Conservation (phyloP, 53 echinoderm and acorn worm genomes). For the Apostichopus leukothele region DNA sequence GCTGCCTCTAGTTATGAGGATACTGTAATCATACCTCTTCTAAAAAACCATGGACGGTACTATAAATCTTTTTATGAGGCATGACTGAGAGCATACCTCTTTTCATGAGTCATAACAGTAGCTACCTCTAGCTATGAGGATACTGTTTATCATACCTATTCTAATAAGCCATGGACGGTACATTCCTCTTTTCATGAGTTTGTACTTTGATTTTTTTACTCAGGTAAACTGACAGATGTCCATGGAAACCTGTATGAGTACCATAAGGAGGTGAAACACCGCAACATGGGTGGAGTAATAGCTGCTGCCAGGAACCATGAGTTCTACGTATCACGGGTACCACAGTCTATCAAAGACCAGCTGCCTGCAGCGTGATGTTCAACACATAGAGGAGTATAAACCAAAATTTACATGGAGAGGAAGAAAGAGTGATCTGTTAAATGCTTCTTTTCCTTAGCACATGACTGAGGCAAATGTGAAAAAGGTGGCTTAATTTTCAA, state of each 20-base stretch:
- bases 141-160: background rate
- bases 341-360: conserved; percentile 71
- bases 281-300: conserved; percentile 89
- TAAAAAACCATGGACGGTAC: too few relatives aligned
- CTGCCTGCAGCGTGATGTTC: conserved; percentile 52
- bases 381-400: background rate
- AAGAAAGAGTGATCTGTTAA: conserved; percentile 19
- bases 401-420: conserved; percentile 7
- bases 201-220: background rate
- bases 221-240: conserved; percentile 86
- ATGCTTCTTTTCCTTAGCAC: conserved; percentile 13
- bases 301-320: conserved; percentile 86
- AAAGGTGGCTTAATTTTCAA: background rate
- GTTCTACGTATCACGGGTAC: conserved; percentile 85
- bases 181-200: background rate
- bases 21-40: too few relatives aligned
- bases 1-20: too few relatives aligned
- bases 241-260: conserved; percentile 81
- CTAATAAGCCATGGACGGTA: background rate
- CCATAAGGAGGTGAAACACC: conserved; percentile 86
- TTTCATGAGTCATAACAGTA: too few relatives aligned
- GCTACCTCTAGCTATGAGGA: too few relatives aligned
- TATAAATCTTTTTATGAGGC: too few relatives aligned
- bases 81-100: too few relatives aligned
- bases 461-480: conserved; percentile 9